Evolutionary conservation across 2,113 vertebrate species (phyloP).

Genomic region (Hyperopisus bebe): DNA sequence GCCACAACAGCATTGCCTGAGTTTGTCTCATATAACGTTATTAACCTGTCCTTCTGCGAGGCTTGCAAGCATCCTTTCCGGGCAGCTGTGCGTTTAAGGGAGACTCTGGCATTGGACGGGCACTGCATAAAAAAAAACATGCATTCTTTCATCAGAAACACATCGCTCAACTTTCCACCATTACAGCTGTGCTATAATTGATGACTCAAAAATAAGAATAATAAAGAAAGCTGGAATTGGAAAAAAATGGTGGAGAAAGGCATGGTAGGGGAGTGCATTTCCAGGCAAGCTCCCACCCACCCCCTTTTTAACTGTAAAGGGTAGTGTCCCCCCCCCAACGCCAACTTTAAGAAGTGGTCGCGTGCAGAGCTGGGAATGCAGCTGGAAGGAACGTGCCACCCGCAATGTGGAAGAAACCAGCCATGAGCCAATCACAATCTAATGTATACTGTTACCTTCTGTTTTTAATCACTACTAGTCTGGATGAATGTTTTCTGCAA

Average conservation of each 20-base stretch:
- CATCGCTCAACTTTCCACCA: not conserved
- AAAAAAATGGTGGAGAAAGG: not conserved
- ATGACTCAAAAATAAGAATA: not conserved
- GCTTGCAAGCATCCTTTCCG: slow-evolving; percentile 45
- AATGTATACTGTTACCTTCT: slow-evolving; percentile 4
- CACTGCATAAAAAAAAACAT: slow-evolving; percentile 50
- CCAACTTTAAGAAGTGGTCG: not conserved
- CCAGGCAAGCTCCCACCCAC: not conserved
- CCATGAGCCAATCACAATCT: not conserved
- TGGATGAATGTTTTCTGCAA: slow-evolving; percentile 13
- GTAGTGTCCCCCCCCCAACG: not conserved
- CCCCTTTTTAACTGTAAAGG: not conserved
- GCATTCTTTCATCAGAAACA: not conserved
- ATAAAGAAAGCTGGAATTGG: not conserved
- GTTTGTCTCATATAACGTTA: not conserved
- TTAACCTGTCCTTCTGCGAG: slow-evolving; percentile 58
- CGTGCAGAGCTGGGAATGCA: not conserved
- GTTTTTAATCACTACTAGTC: not conserved
- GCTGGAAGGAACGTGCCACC: not conserved
- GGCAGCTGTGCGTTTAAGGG: slow-evolving; percentile 54
- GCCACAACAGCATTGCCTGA: slow-evolving; percentile 13
- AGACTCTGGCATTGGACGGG: slow-evolving; percentile 58
- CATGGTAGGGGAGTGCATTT: not conserved
- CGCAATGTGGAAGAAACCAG: not conserved
- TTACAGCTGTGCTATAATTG: not conserved